Evolutionary conservation across 2,113 vertebrate species (phyloP), one percentile per base, ranked within the genome.

Genomic region (Megaceryle torquata): DNA sequence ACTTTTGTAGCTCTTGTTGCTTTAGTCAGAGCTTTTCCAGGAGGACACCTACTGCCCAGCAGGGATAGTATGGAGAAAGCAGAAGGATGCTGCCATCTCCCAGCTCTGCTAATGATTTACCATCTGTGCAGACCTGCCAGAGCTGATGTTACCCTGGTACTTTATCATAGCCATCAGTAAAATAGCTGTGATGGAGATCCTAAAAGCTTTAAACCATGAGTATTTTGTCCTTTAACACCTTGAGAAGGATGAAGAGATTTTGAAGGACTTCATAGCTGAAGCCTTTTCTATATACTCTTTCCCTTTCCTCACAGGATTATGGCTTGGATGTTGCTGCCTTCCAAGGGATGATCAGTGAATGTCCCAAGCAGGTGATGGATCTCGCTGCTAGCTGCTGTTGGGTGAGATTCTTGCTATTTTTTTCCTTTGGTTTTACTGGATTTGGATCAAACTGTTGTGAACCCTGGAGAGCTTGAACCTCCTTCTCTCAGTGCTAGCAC

Each of bases 281-380:
- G 15, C 46, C 11, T 68, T 80, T n/a, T 41, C 48, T 77, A 15
- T 4, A 1, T 41, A 19, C 43, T 87, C n/a, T 68, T 43, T 10
- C 22, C 6, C 12, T 10, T 81, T 50, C 51, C 67, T 75, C 51
- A 48, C 95, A 99, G 98, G 98, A 99, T 96, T 99, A 98, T 11
- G 98, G 98, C 10, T 95, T 99, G 93, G 98, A 99, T 46, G 97
- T 98, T 83, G 95, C 93, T 8, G 97, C 98, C 9, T 99, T 99
- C 87, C 96, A 95, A 60, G 96, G 97, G 61, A 95, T 99, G 97
- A 97, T 98, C 88, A 91, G 43, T 0, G 98, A 96, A 63, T 99
- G 98, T 88, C 98, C 99, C 56, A 97, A 94, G 74, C 94, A 24
- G 13, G 96, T 98, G 57, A 80, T 99, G 84, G 98, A 98, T 50